A percentile compares a stretch with the other conserved stretches of the same genome.
These are phyloP conservation scores for Spodoptera picta DNA, from an alignment of 2,888 invertebrate species.

Conservation along the genomic window DNA sequence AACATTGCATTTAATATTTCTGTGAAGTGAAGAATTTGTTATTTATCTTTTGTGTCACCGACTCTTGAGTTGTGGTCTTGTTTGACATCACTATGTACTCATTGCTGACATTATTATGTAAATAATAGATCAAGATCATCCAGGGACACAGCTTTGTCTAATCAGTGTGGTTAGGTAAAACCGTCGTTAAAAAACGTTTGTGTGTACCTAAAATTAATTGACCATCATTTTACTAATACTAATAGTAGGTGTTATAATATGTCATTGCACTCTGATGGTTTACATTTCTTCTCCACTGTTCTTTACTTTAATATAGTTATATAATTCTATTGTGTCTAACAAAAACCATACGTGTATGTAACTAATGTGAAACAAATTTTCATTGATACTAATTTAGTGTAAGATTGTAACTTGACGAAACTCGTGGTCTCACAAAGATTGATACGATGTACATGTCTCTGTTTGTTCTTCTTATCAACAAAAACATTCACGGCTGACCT, in stretches of 20 bases:
- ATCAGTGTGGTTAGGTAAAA: constrained; percentile 21
- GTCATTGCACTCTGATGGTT: constrained; percentile 2
- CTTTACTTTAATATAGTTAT: neutral
- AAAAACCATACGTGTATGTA: constrained; percentile 7
- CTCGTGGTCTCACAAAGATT: constrained; percentile 47
- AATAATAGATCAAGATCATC: constrained; percentile 29
- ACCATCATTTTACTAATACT: constrained; percentile 13
- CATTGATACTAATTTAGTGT: constrained; percentile 29
- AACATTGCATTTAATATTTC: constrained; percentile 37
- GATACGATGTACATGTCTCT: constrained; percentile 55
- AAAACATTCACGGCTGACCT: constrained; percentile 60
- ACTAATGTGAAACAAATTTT: constrained; percentile 21
- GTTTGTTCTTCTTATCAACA: constrained; percentile 60
- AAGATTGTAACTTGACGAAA: constrained; percentile 41
- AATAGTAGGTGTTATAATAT: neutral
- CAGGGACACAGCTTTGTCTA: constrained; percentile 20
- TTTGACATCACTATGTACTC: constrained; percentile 33
- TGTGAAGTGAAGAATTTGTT: constrained; percentile 32
- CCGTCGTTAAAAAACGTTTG: constrained; percentile 2
- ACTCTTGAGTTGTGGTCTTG: constrained; percentile 21
- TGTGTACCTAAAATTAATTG: constrained; percentile 5
- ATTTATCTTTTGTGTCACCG: constrained; percentile 50
- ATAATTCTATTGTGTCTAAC: constrained; percentile 24
- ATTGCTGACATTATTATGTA: constrained; percentile 27
- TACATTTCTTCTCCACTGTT: neutral